phyloP scores from a whole-genome alignment of 2,797 vertebrate species.

The Tamandua tetradactyla region DNA sequence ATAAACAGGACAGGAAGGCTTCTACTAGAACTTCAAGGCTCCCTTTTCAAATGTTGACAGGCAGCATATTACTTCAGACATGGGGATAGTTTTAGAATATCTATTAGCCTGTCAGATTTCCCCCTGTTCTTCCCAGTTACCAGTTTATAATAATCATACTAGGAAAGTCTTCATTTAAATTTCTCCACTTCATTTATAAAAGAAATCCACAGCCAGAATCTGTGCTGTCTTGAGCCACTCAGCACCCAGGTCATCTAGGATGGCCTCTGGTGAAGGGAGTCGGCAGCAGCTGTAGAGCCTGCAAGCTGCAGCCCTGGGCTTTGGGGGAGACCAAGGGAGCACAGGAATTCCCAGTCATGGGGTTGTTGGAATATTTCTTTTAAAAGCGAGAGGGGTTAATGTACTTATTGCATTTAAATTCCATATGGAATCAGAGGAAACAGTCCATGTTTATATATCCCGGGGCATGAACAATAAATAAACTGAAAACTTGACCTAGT shows the following conservation, averaged over 20 bases:
- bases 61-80: neutral
- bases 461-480: neutral
- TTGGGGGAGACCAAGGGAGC: rapidly evolving
- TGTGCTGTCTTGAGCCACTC: neutral
- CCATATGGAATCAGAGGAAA: neutral
- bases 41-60: neutral
- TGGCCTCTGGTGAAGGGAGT: neutral
- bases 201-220: neutral
- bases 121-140: neutral
- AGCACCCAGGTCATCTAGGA: neutral
- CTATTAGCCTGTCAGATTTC: neutral
- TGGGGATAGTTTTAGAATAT: neutral
- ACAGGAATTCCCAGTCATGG: neutral
- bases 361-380: neutral
- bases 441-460: neutral
- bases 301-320: neutral
- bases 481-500: constrained; percentile 34
- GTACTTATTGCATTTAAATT: neutral
- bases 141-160: neutral
- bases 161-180: neutral
- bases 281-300: too few relatives aligned
- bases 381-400: neutral
- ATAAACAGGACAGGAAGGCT: neutral
- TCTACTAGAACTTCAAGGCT: neutral
- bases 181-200: neutral